Base-by-base conservation (phyloP, 2,113 vertebrate species). In the Beaufortia kweichowensis region DNA sequence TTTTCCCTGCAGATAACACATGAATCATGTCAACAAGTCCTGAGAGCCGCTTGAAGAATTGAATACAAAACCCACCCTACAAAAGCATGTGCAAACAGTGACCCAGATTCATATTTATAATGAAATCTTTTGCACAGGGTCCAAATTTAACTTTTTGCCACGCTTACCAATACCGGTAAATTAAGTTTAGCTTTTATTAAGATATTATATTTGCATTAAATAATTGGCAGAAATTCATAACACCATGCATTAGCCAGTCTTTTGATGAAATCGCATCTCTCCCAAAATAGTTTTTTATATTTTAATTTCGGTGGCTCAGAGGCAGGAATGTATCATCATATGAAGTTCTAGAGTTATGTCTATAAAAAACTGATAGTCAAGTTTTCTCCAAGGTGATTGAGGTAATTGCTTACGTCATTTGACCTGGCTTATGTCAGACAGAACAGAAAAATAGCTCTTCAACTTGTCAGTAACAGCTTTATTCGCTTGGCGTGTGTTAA, bases 11-110 rank as follows among this genome's bases (percentile, higher is more conserved):
- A 82, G 86, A 77, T 69, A 63, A 50, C 68, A 65, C 61, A 48
- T 86, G 86, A 89, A 89, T 87, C 85, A 85, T 78, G 64, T 87
- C 68, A 26, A 63, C 65, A 83, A 78, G 85, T 77, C 79, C 78
- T 19, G 63, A 67, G 71, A 77, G 77, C 53, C 80, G 73, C 78
- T 62, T 77, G 2, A 0, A 78, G 67, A 82, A 76, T 71, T 77
- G 69, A 70, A 69, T 81, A 59, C 83, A 76, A 85, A 88, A 85
- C 70, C 64, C 67, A 78, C 74, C 59, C 46, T 4, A 21, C 39
- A 14, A 53, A 57, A 68, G 21, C 63, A 85, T 76, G 82, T 82
- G 81, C 85, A 71, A 75, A 84, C 43, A 29, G 57, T 80, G 67
- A 28, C 57, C 8, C 23, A 53, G n/a, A 48, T 11, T 23, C n/a